Evolutionary conservation across 2,888 invertebrate species (phyloP).

Genomic region (Sinotaia quadrata): DNA sequence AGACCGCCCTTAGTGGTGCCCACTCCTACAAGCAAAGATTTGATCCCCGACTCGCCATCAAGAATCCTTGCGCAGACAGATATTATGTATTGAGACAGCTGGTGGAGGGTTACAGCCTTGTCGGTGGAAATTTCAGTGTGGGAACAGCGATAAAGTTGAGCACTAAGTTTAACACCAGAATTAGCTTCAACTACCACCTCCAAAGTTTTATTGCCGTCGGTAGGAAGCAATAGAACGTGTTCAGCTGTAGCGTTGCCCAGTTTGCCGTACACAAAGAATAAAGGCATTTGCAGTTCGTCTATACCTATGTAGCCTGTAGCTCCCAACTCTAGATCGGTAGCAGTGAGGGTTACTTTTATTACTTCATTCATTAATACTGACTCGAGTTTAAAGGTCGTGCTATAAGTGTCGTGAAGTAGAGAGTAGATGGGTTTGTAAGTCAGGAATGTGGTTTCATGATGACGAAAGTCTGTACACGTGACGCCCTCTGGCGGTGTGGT

Average conservation of each 20-base stretch:
- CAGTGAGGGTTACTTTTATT: slow-evolving; percentile 8
- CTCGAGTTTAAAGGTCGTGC: neutral
- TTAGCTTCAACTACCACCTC: no score
- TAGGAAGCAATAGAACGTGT: no score
- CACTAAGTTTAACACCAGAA: neutral
- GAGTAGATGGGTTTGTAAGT: neutral
- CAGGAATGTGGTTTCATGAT: neutral
- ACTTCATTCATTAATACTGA: neutral
- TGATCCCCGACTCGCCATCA: slow-evolving; percentile 36
- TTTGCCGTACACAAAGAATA: no score
- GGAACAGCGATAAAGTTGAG: neutral
- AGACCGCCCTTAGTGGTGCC: slow-evolving; percentile 42
- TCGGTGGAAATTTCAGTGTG: neutral
- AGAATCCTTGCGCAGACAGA: slow-evolving; percentile 23
- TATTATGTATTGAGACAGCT: slow-evolving; percentile 29
- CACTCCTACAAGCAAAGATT: slow-evolving; percentile 31
- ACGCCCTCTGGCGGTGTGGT: slow-evolving; percentile 36
- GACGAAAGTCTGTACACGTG: slow-evolving; percentile 22
- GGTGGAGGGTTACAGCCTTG: slow-evolving; percentile 18
- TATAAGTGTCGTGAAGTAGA: neutral
- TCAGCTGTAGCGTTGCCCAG: no score
- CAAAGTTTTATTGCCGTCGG: no score
- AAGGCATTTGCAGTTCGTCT: no score
- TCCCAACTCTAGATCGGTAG: neutral
- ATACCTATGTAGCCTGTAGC: neutral